These are phyloP conservation scores for Telmatherina bonti DNA, from an alignment of 2,797 vertebrate genomes.

Conservation along the genomic window DNA sequence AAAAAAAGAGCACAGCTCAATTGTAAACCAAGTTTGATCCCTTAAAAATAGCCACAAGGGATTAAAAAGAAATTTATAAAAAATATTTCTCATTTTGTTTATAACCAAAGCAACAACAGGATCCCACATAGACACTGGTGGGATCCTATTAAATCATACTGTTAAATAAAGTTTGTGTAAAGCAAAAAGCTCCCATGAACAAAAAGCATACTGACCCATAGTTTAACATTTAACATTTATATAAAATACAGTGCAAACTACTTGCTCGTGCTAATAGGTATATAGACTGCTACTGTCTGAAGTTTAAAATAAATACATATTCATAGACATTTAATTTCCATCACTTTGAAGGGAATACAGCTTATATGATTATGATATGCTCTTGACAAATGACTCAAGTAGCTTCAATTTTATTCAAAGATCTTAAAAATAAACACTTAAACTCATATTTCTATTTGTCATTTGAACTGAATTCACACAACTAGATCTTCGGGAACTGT, in stretches of 20 bases:
- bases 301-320: constrained; percentile 63
- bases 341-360: constrained; percentile 44
- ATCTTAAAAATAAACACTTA: constrained; percentile 28
- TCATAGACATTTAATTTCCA: constrained; percentile 9
- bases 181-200: not conserved
- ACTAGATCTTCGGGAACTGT: not conserved
- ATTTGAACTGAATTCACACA: not conserved
- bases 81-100: constrained; percentile 64
- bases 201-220: constrained; percentile 8
- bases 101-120: not conserved
- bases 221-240: constrained; percentile 10
- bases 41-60: constrained; percentile 53
- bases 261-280: constrained; percentile 13
- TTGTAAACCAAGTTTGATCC: constrained; percentile 7
- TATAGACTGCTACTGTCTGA: constrained; percentile 29
- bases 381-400: constrained; percentile 13
- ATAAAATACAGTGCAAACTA: constrained; percentile 40
- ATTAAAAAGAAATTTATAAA: constrained; percentile 7
- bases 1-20: constrained; percentile 22
- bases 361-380: constrained; percentile 62
- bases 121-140: constrained; percentile 1
- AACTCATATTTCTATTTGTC: not conserved
- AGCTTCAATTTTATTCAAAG: constrained; percentile 19
- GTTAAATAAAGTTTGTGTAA: constrained; percentile 38
- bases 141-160: no score